Conservation (phyloP, 2,888 invertebrate species). For the Serripes groenlandicus region DNA sequence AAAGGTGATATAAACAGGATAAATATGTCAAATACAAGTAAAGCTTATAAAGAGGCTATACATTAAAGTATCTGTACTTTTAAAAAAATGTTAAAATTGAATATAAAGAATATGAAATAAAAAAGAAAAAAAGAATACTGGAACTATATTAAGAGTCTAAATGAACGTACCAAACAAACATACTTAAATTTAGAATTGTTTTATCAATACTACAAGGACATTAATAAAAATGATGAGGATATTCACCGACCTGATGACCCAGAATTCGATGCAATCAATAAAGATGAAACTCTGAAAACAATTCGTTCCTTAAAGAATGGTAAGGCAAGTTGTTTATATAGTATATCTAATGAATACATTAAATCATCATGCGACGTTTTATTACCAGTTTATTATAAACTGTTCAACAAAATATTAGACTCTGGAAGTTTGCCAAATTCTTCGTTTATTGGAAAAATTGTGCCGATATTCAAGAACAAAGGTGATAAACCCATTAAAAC, state of each 20-base stretch:
- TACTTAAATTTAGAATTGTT: not conserved
- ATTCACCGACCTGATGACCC: not conserved
- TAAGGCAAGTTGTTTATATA: constrained; percentile 8
- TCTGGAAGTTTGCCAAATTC: constrained; percentile 15
- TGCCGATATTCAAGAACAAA: constrained; percentile 41
- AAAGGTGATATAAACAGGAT: too few species aligned
- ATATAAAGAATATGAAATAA: too few species aligned
- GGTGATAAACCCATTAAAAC: not conserved
- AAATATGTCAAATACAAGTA: too few species aligned
- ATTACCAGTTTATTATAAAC: constrained; percentile 9
- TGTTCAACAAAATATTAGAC: constrained; percentile 29
- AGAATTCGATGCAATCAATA: not conserved
- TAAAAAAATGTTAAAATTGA: too few species aligned
- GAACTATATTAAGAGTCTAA: not conserved
- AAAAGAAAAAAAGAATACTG: not conserved
- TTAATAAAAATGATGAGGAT: not conserved
- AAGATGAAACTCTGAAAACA: not conserved
- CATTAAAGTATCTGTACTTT: too few species aligned
- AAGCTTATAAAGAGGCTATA: too few species aligned
- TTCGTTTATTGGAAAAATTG: constrained; percentile 30
- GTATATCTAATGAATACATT: constrained; percentile 31
- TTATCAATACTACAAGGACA: not conserved
- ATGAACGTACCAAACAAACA: not conserved
- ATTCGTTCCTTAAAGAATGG: not conserved
- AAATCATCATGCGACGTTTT: constrained; percentile 9